Conservation (phyloP, 92 coral and sea anemone genomes). For the Porites cylindrica region DNA sequence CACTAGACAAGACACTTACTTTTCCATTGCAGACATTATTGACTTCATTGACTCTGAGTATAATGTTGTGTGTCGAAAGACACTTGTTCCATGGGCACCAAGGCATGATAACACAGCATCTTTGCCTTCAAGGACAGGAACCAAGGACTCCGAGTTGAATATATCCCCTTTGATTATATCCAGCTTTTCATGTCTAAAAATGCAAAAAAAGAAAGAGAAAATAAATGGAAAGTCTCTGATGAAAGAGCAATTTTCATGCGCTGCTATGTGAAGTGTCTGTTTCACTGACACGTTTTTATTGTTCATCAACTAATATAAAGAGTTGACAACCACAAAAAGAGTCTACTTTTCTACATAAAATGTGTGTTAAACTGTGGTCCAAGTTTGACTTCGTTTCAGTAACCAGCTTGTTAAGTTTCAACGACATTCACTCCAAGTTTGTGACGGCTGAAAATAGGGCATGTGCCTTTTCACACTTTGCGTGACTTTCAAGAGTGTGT, state of each 20-base stretch:
- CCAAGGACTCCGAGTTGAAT: conserved; percentile 72
- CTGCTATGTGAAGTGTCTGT: no score
- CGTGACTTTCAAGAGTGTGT: no score
- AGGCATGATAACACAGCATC: conserved; percentile 88
- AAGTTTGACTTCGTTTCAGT: no score
- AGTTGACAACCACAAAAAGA: no score
- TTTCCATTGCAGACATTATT: conserved; percentile 77
- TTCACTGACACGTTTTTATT: no score
- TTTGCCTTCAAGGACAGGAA: conserved; percentile 67
- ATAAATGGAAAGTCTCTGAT: not conserved
- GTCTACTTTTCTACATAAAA: no score
- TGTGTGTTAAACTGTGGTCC: no score
- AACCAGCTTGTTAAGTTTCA: no score
- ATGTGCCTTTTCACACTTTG: no score
- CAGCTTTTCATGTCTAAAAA: conserved; percentile 71
- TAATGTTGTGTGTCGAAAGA: conserved; percentile 71
- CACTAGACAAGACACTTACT: conserved; percentile 38
- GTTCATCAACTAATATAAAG: no score
- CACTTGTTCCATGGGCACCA: conserved; percentile 71
- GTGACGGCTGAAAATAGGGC: no score
- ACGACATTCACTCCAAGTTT: no score
- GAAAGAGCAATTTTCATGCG: not conserved
- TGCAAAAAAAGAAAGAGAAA: not conserved
- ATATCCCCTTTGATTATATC: conserved; percentile 78
- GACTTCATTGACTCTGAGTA: conserved; percentile 78